Base-by-base conservation (phyloP, 2,888 invertebrate genomes). In the Blastobasis adustella region DNA sequence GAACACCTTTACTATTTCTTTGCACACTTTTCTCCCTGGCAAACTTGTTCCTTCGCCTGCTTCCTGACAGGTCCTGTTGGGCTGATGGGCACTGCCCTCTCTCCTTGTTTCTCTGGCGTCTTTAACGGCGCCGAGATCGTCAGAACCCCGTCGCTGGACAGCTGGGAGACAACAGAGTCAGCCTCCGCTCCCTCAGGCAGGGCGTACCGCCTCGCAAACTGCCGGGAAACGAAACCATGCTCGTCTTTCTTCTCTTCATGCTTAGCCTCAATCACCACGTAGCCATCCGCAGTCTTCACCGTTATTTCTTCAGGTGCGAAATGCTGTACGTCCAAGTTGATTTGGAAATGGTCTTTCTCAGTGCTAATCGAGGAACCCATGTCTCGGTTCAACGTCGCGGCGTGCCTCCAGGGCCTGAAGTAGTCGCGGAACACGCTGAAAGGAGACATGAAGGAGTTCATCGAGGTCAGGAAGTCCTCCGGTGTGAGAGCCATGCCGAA, bases 131-230 rank as follows among this genome's bases (percentile, higher is more conserved):
- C 93, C 41, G 90, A 89, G 6, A 94, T 84, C 4, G 91, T 92
- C 41, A 94, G 76, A n/a, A 95, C 89, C 5, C 95, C 95, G 66
- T 95, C 94, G 0, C 93, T 91, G 1, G 94, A 94, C 41, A 95
- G 78, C 49, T 88, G 91, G 0, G 94, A 94, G 43, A 90, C 89
- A 0, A 95, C 92, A 43, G 90, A 88, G 42, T 90, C 91, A 4
- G 93, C 82, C 59, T 94, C 92, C 53, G 92, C 92, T 10, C 91
- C 93, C 59, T 92, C 90, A 3, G 95, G 95, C 46, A 95, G 71
- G 5, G 90, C 75, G 68, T 95, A 95, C 49, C 92, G 90, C 23
- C 95, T 89, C 6, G 91, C 88, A 63, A 95, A 93, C 59, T 95
- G 93, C 10, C 93, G 88, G 0, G 93, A 91, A 49, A 94, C 90